phyloP scores from a whole-genome alignment of 2,888 invertebrate species.

The Zygogramma bicolorata region DNA sequence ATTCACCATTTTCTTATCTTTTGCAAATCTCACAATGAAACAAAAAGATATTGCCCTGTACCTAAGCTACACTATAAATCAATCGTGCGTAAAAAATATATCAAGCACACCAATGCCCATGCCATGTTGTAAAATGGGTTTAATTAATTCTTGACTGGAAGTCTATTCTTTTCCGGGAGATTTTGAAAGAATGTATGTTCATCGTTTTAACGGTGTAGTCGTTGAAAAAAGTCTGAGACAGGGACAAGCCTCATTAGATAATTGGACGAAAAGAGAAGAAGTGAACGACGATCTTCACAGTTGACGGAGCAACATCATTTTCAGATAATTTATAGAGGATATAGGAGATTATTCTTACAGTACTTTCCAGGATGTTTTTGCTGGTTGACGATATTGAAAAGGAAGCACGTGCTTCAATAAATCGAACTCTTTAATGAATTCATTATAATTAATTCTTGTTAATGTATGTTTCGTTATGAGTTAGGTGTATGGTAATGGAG shows the following conservation, averaged over 20 bases:
- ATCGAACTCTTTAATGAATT: conserved; percentile 28
- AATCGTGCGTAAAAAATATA: no score
- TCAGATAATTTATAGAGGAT: conserved; percentile 41
- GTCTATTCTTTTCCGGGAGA: neutral
- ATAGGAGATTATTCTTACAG: conserved; percentile 39
- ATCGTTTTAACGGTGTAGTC: conserved; percentile 14
- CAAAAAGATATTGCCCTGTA: neutral
- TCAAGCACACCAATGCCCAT: neutral
- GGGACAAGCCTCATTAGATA: conserved; percentile 35
- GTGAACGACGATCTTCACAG: conserved; percentile 28
- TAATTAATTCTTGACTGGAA: conserved; percentile 4
- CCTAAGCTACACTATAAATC: neutral
- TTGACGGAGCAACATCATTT: conserved; percentile 33
- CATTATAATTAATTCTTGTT: conserved; percentile 32
- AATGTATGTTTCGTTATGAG: conserved; percentile 9
- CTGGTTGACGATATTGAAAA: conserved; percentile 26
- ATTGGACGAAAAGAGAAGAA: conserved; percentile 25
- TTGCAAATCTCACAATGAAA: no score
- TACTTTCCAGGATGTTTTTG: conserved; percentile 41
- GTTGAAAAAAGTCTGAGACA: conserved; percentile 22
- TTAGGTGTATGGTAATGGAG: conserved; percentile 14
- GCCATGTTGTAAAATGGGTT: neutral
- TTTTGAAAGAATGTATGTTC: conserved; percentile 15
- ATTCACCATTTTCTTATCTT: no score
- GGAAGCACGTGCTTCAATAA: conserved; percentile 42